A percentile compares a stretch with the other conserved stretches of the same genome.
Conservation (phyloP, 2,113 vertebrate genomes). For the Meles meles region DNA sequence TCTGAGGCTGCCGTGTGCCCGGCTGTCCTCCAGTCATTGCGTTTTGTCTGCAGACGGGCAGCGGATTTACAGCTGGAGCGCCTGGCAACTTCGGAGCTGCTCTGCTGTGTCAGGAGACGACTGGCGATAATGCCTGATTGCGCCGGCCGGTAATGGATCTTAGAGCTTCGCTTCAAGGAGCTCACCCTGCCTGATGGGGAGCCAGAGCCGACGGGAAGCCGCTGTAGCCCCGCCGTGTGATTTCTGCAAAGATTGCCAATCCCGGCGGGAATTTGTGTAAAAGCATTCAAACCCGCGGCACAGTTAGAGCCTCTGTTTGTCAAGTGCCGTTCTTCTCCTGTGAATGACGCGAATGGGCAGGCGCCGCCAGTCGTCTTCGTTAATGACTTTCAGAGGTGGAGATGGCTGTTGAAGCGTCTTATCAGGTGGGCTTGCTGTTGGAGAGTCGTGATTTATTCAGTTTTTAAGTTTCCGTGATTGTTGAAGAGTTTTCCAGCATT, state of each 20-base stretch:
- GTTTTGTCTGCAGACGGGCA: accelerated
- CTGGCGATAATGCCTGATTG: not conserved
- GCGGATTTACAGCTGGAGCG: accelerated
- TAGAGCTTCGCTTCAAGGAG: not conserved
- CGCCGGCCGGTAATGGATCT: not conserved
- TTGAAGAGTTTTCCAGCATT: not conserved
- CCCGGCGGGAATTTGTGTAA: not conserved
- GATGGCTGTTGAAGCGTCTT: not conserved
- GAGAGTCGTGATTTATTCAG: not conserved
- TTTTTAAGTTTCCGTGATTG: not conserved
- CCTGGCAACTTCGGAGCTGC: not conserved
- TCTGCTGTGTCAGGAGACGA: not conserved
- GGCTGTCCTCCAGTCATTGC: accelerated
- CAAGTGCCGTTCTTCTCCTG: not conserved
- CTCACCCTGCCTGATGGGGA: not conserved
- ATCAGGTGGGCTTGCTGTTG: not conserved
- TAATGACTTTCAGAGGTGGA: constrained; percentile 3
- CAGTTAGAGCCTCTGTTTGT: not conserved
- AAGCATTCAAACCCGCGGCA: not conserved
- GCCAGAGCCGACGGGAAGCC: not conserved
- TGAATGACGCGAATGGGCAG: not conserved
- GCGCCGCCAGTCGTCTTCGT: accelerated
- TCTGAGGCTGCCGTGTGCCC: accelerated
- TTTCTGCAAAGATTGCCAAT: constrained; percentile 39
- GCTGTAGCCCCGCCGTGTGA: not conserved